These are phyloP conservation scores for Notodonta ziczac DNA, from an alignment of 2,888 invertebrate genomes.

Conservation along the genomic window DNA sequence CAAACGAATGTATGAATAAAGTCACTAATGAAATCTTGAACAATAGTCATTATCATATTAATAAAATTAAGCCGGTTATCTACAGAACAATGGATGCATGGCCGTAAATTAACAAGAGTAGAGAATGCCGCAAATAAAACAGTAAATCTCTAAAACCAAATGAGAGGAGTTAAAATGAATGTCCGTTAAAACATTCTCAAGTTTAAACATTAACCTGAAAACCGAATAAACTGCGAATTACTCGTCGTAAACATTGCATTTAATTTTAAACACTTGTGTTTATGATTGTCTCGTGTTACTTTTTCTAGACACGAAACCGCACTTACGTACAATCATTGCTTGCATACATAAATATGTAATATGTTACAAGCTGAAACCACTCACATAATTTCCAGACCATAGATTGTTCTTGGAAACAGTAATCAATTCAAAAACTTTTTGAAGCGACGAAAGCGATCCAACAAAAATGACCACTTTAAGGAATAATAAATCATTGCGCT, in stretches of 20 bases:
- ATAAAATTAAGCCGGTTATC: slow-evolving; percentile 13
- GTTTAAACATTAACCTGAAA: slow-evolving; percentile 53
- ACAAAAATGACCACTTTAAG: slow-evolving; percentile 39
- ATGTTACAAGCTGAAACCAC: neutral
- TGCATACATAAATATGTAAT: slow-evolving; percentile 19
- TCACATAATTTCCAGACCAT: slow-evolving; percentile 11
- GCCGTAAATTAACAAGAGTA: slow-evolving; percentile 25
- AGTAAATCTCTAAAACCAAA: slow-evolving; percentile 26
- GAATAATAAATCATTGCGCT: slow-evolving; percentile 51
- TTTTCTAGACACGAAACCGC: slow-evolving; percentile 41
- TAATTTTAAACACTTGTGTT: slow-evolving; percentile 37
- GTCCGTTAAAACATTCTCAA: slow-evolving; percentile 37
- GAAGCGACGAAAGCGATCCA: slow-evolving; percentile 33
- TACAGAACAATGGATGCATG: slow-evolving; percentile 18
- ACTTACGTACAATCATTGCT: slow-evolving; percentile 38
- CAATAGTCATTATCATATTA: slow-evolving; percentile 21
- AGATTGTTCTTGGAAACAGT: slow-evolving; percentile 6
- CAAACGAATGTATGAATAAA: slow-evolving; percentile 3
- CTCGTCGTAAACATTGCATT: slow-evolving; percentile 42
- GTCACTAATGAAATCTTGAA: slow-evolving; percentile 13
- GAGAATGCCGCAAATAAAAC: slow-evolving; percentile 24
- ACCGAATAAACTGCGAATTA: slow-evolving; percentile 36
- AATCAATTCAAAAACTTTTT: slow-evolving; percentile 30
- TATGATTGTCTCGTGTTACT: slow-evolving; percentile 35
- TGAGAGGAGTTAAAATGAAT: slow-evolving; percentile 36